phyloP scores from a whole-genome alignment of 2,113 vertebrate species.

The Morone chrysops region DNA sequence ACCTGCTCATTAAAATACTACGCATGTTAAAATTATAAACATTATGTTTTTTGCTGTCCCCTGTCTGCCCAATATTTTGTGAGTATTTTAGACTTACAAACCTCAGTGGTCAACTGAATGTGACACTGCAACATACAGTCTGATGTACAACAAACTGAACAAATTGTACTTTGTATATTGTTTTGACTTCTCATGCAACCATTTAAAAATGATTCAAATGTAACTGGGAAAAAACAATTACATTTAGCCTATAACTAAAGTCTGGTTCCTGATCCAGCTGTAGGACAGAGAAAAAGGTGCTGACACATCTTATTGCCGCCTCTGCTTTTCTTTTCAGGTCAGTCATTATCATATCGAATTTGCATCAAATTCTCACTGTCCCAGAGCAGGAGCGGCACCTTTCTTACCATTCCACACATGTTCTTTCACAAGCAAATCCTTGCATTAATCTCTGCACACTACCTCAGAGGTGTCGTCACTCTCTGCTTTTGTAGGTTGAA shows the following conservation, averaged over 20 bases:
- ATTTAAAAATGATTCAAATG: background rate
- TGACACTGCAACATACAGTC: background rate
- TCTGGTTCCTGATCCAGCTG: conserved; percentile 22
- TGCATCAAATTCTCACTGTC: conserved; percentile 66
- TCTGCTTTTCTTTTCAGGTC: conserved; percentile 53
- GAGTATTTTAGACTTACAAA: background rate
- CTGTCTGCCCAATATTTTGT: background rate
- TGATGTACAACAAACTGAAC: background rate
- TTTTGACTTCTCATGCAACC: background rate
- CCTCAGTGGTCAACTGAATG: conserved; percentile 4
- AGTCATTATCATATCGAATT: conserved; percentile 72
- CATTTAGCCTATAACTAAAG: conserved; percentile 26
- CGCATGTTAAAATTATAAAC: background rate
- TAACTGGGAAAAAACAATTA: background rate
- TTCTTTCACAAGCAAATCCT: conserved; percentile 52
- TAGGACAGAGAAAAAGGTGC: conserved; percentile 61
- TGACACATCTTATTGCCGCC: conserved; percentile 58
- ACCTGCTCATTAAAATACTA: background rate
- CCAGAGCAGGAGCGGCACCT: conserved; percentile 52
- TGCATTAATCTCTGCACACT: conserved; percentile 57
- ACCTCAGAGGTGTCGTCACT: conserved; percentile 32
- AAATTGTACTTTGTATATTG: background rate
- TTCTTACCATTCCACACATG: conserved; percentile 70
- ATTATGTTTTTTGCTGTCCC: background rate
- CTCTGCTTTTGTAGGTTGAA: conserved; percentile 25